phyloP scores from a whole-genome alignment of 2,797 vertebrate genomes.

The Borostomias antarcticus region DNA sequence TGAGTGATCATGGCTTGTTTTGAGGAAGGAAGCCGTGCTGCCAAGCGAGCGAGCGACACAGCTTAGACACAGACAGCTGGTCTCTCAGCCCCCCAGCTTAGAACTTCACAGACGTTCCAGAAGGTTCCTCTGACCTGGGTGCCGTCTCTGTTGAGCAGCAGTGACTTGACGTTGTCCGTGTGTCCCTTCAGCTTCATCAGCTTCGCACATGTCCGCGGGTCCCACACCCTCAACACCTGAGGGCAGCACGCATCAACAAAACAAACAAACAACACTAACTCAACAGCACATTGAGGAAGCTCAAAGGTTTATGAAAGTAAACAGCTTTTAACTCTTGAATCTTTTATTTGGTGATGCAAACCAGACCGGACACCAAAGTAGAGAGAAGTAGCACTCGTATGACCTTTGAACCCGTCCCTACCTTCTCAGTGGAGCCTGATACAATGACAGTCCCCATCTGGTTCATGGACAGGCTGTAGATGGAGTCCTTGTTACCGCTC shows the following conservation, averaged over 20 bases:
- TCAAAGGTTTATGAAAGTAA: too few species aligned
- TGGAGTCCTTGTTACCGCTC: slow-evolving; percentile 90
- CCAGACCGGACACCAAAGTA: background rate
- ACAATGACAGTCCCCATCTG: slow-evolving; percentile 91
- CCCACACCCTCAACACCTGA: slow-evolving; percentile 87
- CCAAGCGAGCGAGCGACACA: too few species aligned
- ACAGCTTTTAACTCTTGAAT: too few species aligned
- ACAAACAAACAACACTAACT: background rate
- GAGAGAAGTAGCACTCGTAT: background rate
- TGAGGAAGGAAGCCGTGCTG: too few species aligned
- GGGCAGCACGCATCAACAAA: background rate
- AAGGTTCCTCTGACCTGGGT: slow-evolving; percentile 76
- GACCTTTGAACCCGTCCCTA: slow-evolving; percentile 55
- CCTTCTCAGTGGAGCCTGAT: slow-evolving; percentile 90
- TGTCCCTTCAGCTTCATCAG: slow-evolving; percentile 92
- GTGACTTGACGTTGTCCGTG: slow-evolving; percentile 86
- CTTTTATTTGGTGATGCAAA: background rate
- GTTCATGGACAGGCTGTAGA: slow-evolving; percentile 91
- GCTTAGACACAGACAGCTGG: too few species aligned
- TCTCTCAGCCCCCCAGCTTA: too few species aligned
- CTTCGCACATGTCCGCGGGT: slow-evolving; percentile 87
- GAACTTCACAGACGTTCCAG: too few species aligned
- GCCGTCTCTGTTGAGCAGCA: slow-evolving; percentile 86
- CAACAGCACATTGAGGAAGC: too few species aligned
- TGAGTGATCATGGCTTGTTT: too few species aligned